phyloP scores from a whole-genome alignment of 2,113 vertebrate species.

The Haemorhous mexicanus region DNA sequence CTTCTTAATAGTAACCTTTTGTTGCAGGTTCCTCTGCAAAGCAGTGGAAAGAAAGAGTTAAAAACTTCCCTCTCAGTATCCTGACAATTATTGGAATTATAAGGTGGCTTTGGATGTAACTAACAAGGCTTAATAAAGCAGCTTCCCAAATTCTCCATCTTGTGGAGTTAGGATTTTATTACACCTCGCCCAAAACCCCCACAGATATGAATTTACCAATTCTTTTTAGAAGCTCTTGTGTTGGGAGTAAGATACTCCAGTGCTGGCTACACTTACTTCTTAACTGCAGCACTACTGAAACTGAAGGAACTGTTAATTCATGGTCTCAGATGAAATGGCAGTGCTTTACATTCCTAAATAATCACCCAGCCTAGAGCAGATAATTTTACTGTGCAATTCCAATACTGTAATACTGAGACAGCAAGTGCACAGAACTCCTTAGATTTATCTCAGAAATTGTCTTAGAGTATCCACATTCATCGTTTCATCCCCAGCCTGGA shows the following conservation, averaged over 20 bases:
- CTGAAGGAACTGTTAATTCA: neutral
- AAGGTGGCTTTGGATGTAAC: neutral
- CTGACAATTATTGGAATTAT: neutral
- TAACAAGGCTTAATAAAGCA: neutral
- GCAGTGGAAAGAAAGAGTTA: neutral
- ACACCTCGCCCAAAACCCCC: accelerated
- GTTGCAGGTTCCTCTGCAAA: neutral
- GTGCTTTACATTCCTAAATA: neutral
- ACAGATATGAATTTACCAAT: neutral
- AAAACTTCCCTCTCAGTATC: neutral
- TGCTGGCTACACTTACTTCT: neutral
- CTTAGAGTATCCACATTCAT: neutral
- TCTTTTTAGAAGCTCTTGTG: neutral
- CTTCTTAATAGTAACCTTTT: neutral
- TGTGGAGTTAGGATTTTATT: neutral
- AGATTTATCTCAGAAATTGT: neutral
- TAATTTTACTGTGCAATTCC: neutral
- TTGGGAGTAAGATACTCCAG: neutral
- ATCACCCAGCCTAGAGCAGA: neutral
- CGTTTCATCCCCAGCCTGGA: neutral
- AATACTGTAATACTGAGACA: neutral
- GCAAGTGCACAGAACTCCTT: neutral
- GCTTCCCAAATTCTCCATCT: neutral
- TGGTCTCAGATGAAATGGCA: neutral
- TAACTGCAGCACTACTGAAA: neutral